These are phyloP conservation scores for Benitochromis conjunctus DNA, from an alignment of 2,113 vertebrate species.

Conservation along the genomic window DNA sequence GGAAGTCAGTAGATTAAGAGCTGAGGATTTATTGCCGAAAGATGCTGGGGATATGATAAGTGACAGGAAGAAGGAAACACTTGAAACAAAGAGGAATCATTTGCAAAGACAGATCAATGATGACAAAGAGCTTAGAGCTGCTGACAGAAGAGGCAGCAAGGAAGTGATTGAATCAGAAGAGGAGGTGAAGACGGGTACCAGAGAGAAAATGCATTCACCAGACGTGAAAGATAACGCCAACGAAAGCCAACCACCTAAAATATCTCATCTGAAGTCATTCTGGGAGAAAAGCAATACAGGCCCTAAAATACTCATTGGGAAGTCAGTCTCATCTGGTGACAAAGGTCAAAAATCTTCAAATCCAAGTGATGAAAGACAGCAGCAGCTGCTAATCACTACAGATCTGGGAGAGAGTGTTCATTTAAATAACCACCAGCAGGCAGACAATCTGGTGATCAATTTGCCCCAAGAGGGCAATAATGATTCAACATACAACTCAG, in stretches of 20 bases:
- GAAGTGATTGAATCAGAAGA: constrained; percentile 9
- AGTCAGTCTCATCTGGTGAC: constrained; percentile 15
- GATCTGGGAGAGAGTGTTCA: not conserved
- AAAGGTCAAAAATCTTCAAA: constrained; percentile 19
- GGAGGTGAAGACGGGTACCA: not conserved
- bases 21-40: constrained; percentile 9
- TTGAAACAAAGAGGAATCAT: not conserved
- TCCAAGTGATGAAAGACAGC: not conserved
- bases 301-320: constrained; percentile 59
- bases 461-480: not conserved
- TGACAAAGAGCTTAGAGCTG: not conserved
- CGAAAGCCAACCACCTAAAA: constrained; percentile 41
- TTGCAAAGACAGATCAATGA: not conserved
- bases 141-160: not conserved
- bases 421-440: not conserved
- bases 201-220: not conserved
- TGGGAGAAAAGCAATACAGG: constrained; percentile 66
- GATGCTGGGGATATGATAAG: not conserved
- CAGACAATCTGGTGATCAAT: not conserved
- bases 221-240: not conserved
- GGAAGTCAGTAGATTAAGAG: not conserved
- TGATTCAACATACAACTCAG: not conserved
- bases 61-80: not conserved
- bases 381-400: not conserved
- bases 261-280: constrained; percentile 63